phyloP scores from a whole-genome alignment of 2,797 vertebrate species.

The Chanos chanos region DNA sequence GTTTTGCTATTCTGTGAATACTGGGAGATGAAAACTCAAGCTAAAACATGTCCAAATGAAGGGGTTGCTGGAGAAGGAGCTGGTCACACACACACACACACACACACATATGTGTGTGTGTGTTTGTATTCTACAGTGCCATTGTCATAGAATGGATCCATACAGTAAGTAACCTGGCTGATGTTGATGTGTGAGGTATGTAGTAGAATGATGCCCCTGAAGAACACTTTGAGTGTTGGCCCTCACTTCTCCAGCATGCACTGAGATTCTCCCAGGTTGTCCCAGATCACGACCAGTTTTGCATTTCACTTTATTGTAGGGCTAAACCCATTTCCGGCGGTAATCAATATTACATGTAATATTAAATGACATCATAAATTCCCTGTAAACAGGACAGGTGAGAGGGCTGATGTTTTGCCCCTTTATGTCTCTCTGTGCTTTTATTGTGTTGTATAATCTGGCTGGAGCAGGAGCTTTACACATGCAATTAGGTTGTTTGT shows the following conservation, averaged over 20 bases:
- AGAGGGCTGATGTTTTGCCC: background rate
- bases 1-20: constrained; percentile 21
- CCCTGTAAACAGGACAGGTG: too few relatives aligned
- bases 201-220: constrained; percentile 21
- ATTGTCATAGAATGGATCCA: constrained; percentile 5
- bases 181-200: constrained; percentile 8
- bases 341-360: too few relatives aligned
- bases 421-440: constrained; percentile 5
- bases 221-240: constrained; percentile 14
- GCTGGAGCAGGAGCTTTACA: constrained; percentile 77
- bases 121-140: constrained; percentile 4
- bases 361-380: too few relatives aligned
- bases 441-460: constrained; percentile 45
- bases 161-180: background rate
- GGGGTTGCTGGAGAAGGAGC: constrained; percentile 2
- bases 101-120: too few relatives aligned
- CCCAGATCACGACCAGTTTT: too few relatives aligned
- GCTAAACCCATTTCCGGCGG: too few relatives aligned
- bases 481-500: constrained; percentile 91
- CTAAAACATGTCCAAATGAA: constrained; percentile 19
- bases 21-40: constrained; percentile 14
- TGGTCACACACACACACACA: background rate
- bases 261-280: background rate
- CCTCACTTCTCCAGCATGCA: constrained; percentile 10
- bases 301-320: too few relatives aligned